A percentile compares a stretch with the other conserved stretches of the same genome.
phyloP scores from a whole-genome alignment of 2,797 vertebrate species.

The Syndactyla subalaris region DNA sequence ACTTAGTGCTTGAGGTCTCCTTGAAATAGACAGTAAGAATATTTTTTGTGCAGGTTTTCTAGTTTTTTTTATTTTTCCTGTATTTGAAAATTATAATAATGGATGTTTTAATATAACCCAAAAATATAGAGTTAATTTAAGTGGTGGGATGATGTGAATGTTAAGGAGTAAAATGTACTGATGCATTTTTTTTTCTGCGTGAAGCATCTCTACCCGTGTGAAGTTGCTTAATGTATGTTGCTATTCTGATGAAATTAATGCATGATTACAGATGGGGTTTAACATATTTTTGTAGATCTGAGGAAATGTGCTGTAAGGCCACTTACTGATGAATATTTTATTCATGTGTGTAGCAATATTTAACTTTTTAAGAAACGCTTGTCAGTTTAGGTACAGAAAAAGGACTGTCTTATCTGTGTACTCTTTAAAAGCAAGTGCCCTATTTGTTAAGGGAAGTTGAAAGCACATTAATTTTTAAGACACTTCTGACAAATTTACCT shows the following conservation, averaged over 20 bases:
- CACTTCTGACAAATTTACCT: not conserved
- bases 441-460: not conserved
- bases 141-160: not conserved
- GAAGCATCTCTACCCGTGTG: not conserved
- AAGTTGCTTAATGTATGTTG: not conserved
- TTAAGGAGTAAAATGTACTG: conserved; percentile 2
- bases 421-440: not conserved
- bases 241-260: not conserved
- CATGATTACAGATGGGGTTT: not conserved
- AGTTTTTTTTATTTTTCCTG: not conserved
- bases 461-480: not conserved
- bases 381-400: not conserved
- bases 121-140: not conserved
- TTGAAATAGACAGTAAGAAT: not conserved
- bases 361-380: not conserved
- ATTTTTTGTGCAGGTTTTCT: not conserved
- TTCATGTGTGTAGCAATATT: not conserved
- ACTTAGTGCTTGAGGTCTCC: not conserved
- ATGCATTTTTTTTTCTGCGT: conserved; percentile 17
- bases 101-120: not conserved
- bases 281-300: not conserved
- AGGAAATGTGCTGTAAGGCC: not conserved
- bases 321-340: not conserved
- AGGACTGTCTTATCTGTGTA: not conserved
- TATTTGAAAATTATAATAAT: not conserved